Base-by-base conservation (phyloP, 1,140 invertebrate genomes). In the Mya arenaria region DNA sequence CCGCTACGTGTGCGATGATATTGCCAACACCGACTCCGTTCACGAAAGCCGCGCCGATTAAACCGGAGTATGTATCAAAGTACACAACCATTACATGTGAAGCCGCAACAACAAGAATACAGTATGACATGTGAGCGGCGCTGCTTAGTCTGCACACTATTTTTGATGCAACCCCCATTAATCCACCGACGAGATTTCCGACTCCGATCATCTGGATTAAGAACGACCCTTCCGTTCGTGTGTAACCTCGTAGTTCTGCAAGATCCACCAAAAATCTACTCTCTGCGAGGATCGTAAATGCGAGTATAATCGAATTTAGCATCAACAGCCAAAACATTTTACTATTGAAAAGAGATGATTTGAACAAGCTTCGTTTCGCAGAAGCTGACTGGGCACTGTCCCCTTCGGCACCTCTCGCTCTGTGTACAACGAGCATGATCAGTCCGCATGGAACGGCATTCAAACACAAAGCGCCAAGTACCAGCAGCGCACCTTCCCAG, bases 371-470 rank as follows among this genome's bases (percentile, higher is more conserved):
- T 36, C 63, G 72, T 32, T 75, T 75, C 0, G 72, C 56, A 1
- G 56, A 62, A 4, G 72, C 58, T 8, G 72, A 62, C 5, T 17
- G 36, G 41, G 41, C 36, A n/a, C 34, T 36, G 1, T 28, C 8
- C 13, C 4, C 32, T 4, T n/a, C 8, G 1, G 30, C 32, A 32
- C 56, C 39, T 10, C 34, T 32, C 17, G n/a, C 0, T 17, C 36
- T 56, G 6, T 41, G 19, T 8, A 28, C 23, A 6, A 75, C 30
- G 2, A 48, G 37, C 56, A 75, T 75, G 15, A 75, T 44, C 72
- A 75, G 60, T 28, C 72, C 72, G 30, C 72, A 75, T 30, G 72
- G 72, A 4, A 75, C 72, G 36, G 72, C 56, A 32, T 75, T 75
- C 28, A 75, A 15, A 63, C 72, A 75, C 17, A 75, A 32, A 4